A percentile compares a stretch with the other conserved stretches of the same genome.
Conservation (phyloP, 2,797 vertebrate species). For the Platalea minor region DNA sequence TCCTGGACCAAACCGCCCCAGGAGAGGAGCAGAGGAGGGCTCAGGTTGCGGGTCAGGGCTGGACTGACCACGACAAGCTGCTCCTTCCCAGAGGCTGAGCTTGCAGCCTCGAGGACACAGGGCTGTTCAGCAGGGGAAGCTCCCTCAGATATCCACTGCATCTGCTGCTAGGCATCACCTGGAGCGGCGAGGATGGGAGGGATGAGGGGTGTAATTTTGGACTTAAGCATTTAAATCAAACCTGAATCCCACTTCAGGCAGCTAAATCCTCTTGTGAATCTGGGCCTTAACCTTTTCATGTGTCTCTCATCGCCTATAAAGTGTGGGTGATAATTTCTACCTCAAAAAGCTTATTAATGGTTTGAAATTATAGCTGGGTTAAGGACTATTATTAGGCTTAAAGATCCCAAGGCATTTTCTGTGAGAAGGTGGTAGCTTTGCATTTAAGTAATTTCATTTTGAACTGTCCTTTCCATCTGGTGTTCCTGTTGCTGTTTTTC, state of each 20-base stretch:
- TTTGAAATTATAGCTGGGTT: slow-evolving; percentile 26
- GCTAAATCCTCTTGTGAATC: slow-evolving; percentile 23
- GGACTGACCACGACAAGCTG: not conserved
- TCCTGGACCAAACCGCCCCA: fast-evolving
- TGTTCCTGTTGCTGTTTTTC: not conserved
- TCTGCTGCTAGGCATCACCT: not conserved
- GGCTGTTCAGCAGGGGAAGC: not conserved
- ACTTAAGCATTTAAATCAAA: not conserved
- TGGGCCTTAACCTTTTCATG: slow-evolving; percentile 17
- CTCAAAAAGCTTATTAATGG: slow-evolving; percentile 52
- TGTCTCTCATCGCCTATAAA: slow-evolving; percentile 30
- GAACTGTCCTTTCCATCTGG: not conserved
- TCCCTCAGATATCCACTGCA: not conserved
- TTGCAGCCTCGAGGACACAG: fast-evolving
- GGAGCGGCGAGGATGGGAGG: not conserved
- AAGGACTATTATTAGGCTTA: slow-evolving; percentile 42
- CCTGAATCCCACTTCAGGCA: not conserved
- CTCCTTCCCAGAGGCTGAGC: not conserved
- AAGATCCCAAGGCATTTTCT: slow-evolving; percentile 3
- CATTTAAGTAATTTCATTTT: not conserved
- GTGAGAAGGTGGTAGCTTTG: not conserved
- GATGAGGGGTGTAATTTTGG: not conserved
- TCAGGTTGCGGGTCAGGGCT: not conserved
- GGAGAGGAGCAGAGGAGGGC: not conserved
- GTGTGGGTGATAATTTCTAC: slow-evolving; percentile 44